phyloP scores from a whole-genome alignment of 2,797 vertebrate genomes.

The Phoeniculus purpureus region DNA sequence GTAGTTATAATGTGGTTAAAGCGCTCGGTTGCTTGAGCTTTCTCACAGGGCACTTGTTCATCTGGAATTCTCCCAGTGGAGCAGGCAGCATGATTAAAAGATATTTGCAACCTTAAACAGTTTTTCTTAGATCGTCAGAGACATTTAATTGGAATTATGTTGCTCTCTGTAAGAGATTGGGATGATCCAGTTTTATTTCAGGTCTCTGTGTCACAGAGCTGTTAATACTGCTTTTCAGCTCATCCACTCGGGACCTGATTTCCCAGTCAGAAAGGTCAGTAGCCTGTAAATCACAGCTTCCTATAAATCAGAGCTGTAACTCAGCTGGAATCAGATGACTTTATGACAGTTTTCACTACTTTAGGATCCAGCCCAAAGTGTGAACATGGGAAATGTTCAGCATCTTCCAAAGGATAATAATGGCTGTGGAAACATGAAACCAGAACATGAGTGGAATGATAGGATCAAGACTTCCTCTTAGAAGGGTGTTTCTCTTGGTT shows the following conservation, averaged over 20 bases:
- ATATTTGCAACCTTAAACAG: slow-evolving; percentile 4
- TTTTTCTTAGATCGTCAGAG: slow-evolving; percentile 3
- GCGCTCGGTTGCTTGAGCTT: slow-evolving; percentile 23
- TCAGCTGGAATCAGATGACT: neutral
- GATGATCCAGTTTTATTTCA: neutral
- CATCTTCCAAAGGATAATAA: neutral
- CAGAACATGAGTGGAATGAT: neutral
- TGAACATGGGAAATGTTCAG: neutral
- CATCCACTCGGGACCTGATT: neutral
- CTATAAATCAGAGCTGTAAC: neutral
- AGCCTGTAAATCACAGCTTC: neutral
- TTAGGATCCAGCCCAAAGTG: neutral
- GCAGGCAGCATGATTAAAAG: slow-evolving; percentile 37
- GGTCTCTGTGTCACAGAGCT: neutral
- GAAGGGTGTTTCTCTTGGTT: neutral
- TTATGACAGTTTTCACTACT: neutral
- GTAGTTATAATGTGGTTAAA: slow-evolving; percentile 46
- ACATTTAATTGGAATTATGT: neutral
- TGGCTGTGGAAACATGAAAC: neutral
- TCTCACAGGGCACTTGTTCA: slow-evolving; percentile 23
- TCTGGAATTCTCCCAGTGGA: slow-evolving; percentile 22
- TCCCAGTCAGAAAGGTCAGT: neutral
- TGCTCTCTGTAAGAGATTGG: neutral
- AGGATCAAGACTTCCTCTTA: neutral
- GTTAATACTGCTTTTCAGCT: neutral